Evolutionary conservation across 2,797 vertebrate species (phyloP).

Genomic region (Cygnus olor): DNA sequence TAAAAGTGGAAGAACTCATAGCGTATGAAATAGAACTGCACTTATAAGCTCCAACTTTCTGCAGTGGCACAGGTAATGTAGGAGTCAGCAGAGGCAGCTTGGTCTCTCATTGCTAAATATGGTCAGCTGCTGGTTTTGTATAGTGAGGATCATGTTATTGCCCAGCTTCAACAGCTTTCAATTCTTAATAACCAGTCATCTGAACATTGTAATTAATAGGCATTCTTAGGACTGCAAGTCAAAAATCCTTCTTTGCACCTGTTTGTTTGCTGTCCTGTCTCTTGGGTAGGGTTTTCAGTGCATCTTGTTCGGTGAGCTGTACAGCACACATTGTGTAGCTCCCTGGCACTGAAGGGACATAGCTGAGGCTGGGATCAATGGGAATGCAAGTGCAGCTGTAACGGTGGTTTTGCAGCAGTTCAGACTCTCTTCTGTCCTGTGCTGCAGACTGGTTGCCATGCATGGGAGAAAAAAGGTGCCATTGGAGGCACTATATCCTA

Average conservation of each 20-base stretch:
- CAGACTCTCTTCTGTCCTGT: not conserved
- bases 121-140: not conserved
- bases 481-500: not conserved
- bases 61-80: not conserved
- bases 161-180: not conserved
- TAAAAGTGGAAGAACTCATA: not conserved
- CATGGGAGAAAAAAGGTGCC: not conserved
- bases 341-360: fast-evolving
- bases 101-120: not conserved
- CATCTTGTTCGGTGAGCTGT: not conserved
- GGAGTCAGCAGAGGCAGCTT: not conserved
- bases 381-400: not conserved
- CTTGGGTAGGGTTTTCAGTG: not conserved
- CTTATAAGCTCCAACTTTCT: not conserved
- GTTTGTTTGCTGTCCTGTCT: not conserved
- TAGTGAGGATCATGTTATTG: fast-evolving
- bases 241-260: not conserved
- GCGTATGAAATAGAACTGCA: not conserved
- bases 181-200: not conserved
- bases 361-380: not conserved
- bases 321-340: not conserved
- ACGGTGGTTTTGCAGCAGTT: not conserved
- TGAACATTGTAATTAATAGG: not conserved
- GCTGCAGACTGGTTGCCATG: not conserved
- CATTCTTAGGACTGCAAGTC: fast-evolving